These are phyloP conservation scores for Lepidurus packardi DNA, from an alignment of 1,140 invertebrate genomes.

Conservation along the genomic window DNA sequence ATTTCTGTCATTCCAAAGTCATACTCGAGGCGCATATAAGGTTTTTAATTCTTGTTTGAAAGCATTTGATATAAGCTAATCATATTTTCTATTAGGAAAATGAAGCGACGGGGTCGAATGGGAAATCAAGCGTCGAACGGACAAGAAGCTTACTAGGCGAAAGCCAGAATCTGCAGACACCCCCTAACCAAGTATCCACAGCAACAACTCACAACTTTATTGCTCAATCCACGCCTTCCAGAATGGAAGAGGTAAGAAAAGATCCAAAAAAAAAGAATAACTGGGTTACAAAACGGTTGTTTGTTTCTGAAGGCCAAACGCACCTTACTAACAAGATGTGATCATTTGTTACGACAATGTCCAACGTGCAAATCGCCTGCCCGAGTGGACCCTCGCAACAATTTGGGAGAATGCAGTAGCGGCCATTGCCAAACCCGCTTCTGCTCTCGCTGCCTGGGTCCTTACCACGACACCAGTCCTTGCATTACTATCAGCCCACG, in stretches of 20 bases:
- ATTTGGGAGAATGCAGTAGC: background rate
- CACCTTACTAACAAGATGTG: background rate
- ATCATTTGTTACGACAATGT: conserved; percentile 10
- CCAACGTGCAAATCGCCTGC: background rate
- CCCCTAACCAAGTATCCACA: background rate
- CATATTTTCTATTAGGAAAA: background rate
- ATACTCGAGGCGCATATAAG: background rate
- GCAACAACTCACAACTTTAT: background rate
- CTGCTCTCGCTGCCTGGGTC: background rate
- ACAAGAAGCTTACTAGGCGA: background rate
- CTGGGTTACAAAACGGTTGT: background rate
- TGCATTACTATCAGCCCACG: conserved; percentile 11
- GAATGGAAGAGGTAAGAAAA: background rate
- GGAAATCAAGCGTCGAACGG: background rate
- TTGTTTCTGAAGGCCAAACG: background rate
- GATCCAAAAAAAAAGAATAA: too few relatives aligned
- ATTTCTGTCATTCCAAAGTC: background rate
- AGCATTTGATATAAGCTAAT: background rate
- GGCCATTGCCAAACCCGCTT: background rate
- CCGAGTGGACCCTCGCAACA: conserved; percentile 12
- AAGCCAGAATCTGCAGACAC: background rate
- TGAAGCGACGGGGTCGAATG: background rate
- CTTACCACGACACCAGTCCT: background rate
- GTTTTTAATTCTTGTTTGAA: background rate
- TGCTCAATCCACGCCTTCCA: conserved; percentile 6